These are phyloP conservation scores for Heliconius ethilla DNA, from an alignment of 2,888 invertebrate genomes.

Conservation along the genomic window DNA sequence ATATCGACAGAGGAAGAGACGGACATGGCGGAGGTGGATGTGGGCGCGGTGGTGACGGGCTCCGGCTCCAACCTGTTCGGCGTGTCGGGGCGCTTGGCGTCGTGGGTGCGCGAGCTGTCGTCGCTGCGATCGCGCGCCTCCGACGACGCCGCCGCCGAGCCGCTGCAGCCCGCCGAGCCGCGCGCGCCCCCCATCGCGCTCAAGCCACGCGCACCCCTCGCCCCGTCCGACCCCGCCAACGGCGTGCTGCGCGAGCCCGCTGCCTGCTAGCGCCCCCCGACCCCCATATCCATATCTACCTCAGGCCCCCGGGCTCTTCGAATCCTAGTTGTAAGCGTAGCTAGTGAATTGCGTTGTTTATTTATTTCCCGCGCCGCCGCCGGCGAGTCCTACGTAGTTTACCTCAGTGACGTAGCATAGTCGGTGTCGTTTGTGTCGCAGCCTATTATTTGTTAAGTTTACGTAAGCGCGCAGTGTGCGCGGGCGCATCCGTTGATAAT, in stretches of 20 bases:
- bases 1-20: conserved; percentile 67
- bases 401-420: conserved; percentile 79
- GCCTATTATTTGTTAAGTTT: conserved; percentile 80
- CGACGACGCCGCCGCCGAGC: conserved; percentile 70
- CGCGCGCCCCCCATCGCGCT: conserved; percentile 43
- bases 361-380: conserved; percentile 54
- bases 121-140: conserved; percentile 69
- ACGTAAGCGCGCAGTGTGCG: conserved; percentile 75
- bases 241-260: conserved; percentile 56
- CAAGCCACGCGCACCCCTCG: conserved; percentile 47
- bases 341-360: conserved; percentile 66
- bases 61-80: conserved; percentile 79
- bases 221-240: conserved; percentile 55
- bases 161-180: conserved; percentile 54
- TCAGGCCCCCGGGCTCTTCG: conserved; percentile 69
- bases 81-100: conserved; percentile 76
- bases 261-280: conserved; percentile 42
- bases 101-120: conserved; percentile 78
- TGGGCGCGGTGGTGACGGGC: conserved; percentile 76
- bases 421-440: conserved; percentile 78
- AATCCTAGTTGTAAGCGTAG: conserved; percentile 75
- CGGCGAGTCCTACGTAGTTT: conserved; percentile 74
- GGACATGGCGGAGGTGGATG: conserved; percentile 71
- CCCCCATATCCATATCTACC: conserved; percentile 58
- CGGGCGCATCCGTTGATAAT: conserved; percentile 59